phyloP scores from a whole-genome alignment of 1,140 invertebrate genomes.

The Bombyx mandarina region DNA sequence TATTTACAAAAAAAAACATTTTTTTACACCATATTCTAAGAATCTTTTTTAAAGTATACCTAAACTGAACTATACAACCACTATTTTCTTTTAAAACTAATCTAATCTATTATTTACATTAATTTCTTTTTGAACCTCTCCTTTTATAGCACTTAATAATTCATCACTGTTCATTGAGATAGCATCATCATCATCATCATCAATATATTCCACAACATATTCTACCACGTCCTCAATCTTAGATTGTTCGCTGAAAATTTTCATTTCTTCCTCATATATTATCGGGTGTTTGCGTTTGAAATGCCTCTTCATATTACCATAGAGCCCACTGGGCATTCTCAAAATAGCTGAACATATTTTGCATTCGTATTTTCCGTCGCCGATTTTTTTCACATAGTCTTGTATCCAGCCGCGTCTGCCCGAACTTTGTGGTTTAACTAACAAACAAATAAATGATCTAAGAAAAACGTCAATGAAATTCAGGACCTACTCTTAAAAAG shows the following conservation, averaged over 20 bases:
- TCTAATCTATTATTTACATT: too few species aligned
- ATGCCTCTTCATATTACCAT: conserved; percentile 7
- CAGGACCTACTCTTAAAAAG: too few species aligned
- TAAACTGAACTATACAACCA: too few species aligned
- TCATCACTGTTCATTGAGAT: not conserved
- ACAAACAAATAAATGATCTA: not conserved
- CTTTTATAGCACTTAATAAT: not conserved
- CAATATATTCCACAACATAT: conserved; percentile 3
- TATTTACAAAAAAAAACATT: too few species aligned
- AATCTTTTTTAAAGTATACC: too few species aligned
- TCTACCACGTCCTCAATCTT: not conserved
- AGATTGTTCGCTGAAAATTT: not conserved
- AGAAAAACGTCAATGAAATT: too few species aligned
- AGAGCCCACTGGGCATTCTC: conserved; percentile 1
- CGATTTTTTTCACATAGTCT: not conserved
- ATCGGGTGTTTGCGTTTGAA: not conserved
- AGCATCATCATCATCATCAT: not conserved
- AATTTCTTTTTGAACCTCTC: not conserved
- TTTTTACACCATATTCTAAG: too few species aligned
- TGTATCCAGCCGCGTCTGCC: conserved; percentile 1
- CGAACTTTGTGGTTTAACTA: not conserved
- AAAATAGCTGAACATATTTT: not conserved
- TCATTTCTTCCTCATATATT: conserved; percentile 1
- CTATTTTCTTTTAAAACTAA: too few species aligned
- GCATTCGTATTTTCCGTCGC: not conserved